Evolutionary conservation across 2,797 vertebrate species (phyloP).

Genomic region (Coracias cyanogaster): DNA sequence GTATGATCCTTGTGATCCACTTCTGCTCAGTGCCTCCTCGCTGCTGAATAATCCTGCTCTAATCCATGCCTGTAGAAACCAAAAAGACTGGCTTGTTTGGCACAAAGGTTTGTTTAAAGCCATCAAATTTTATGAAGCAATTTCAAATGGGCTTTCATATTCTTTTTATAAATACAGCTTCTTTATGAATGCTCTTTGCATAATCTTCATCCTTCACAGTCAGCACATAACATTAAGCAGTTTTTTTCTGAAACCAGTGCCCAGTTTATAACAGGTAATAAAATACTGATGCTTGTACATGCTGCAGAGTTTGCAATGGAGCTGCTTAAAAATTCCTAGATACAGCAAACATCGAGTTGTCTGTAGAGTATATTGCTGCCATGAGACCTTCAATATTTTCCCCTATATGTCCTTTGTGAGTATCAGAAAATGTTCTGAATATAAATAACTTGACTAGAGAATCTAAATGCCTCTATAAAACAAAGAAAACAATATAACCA

Average conservation of each 20-base stretch:
- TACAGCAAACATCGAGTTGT: conserved; percentile 2
- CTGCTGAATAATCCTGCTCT: neutral
- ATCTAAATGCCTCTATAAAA: neutral
- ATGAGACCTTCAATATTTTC: conserved; percentile 39
- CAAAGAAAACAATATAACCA: neutral
- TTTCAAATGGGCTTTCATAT: conserved; percentile 27
- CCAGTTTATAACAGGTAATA: conserved; percentile 35
- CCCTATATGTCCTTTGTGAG: conserved; percentile 22
- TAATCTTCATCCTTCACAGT: conserved; percentile 35
- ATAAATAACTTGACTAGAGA: neutral
- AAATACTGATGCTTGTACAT: neutral
- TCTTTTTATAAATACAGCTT: conserved; percentile 47
- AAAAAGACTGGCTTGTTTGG: neutral
- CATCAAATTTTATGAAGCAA: conserved; percentile 45
- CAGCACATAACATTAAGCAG: neutral
- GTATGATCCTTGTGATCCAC: neutral
- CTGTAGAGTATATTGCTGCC: neutral
- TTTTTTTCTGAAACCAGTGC: conserved; percentile 32
- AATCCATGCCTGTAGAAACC: conserved; percentile 1
- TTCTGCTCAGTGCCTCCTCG: neutral
- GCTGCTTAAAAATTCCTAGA: conserved; percentile 25
- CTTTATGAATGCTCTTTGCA: conserved; percentile 47
- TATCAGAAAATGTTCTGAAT: conserved; percentile 26
- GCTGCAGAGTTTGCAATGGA: neutral
- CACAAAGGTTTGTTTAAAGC: conserved; percentile 17